These are phyloP conservation scores for Drosophila niveifrons DNA, from an alignment of 2,888 invertebrate species.

Conservation along the genomic window DNA sequence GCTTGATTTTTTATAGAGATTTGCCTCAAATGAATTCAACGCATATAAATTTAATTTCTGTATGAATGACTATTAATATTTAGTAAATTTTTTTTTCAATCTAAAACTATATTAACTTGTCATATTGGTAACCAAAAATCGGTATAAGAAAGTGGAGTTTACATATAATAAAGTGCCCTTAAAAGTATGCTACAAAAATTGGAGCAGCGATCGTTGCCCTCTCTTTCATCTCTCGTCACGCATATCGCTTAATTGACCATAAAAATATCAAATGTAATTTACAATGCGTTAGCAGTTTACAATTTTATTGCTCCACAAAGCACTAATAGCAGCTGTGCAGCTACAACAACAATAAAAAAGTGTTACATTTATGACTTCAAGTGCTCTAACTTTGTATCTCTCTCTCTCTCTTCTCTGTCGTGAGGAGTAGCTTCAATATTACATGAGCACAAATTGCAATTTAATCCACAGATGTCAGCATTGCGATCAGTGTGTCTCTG, in stretches of 20 bases:
- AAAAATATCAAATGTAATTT: conserved; percentile 79
- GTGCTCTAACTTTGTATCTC: neutral
- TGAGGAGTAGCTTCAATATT: conserved; percentile 61
- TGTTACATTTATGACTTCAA: conserved; percentile 49
- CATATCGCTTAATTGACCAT: conserved; percentile 77
- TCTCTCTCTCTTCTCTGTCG: conserved; percentile 5
- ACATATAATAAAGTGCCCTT: conserved; percentile 1
- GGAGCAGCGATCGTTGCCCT: neutral
- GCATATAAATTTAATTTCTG: too few relatives aligned
- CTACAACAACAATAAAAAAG: conserved; percentile 52
- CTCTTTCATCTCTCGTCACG: neutral
- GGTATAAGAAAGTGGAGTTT: too few relatives aligned
- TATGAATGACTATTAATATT: too few relatives aligned
- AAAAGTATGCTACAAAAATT: conserved; percentile 13
- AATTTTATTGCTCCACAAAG: conserved; percentile 81
- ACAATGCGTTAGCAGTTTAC: conserved; percentile 61
- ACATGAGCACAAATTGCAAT: conserved; percentile 85
- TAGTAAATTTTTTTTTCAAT: too few relatives aligned
- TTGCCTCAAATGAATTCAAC: too few relatives aligned
- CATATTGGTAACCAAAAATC: too few relatives aligned
- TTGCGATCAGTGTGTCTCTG: conserved; percentile 77
- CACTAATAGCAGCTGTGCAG: conserved; percentile 72
- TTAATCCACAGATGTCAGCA: conserved; percentile 86
- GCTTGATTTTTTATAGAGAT: too few relatives aligned
- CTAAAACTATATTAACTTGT: too few relatives aligned